phyloP scores from a whole-genome alignment of 2,113 vertebrate species.

The Tragelaphus imberbis region DNA sequence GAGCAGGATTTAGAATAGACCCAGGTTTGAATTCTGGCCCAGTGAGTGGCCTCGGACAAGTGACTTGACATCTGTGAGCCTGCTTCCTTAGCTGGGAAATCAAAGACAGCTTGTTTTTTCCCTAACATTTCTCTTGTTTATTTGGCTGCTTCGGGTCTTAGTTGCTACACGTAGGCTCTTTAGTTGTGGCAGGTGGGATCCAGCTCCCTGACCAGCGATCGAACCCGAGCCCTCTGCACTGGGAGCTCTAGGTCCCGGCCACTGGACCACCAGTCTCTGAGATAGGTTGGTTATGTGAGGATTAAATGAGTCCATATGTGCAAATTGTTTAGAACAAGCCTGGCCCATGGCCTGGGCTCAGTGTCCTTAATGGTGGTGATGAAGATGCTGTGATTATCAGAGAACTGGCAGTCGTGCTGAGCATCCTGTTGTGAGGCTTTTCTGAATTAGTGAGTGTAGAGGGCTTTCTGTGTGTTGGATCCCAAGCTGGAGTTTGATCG shows the following conservation, averaged over 20 bases:
- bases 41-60: not conserved
- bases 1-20: not conserved
- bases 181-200: not conserved
- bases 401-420: accelerated
- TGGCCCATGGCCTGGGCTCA: accelerated
- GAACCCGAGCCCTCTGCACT: not conserved
- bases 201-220: not conserved
- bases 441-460: accelerated
- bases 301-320: not conserved
- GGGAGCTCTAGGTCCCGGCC: not conserved
- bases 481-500: accelerated
- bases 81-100: not conserved
- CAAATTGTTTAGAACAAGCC: too few relatives aligned
- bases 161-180: not conserved
- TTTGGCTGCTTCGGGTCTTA: not conserved
- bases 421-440: not conserved
- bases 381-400: accelerated
- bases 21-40: not conserved
- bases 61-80: not conserved
- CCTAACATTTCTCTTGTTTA: not conserved
- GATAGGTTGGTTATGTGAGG: not conserved
- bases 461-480: accelerated
- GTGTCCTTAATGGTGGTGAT: too few relatives aligned
- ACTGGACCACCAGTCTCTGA: not conserved
- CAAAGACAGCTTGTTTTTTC: not conserved